Evolutionary conservation across 1,140 invertebrate species (phyloP), one percentile per base, ranked within the genome.

Genomic region (Euura saliciscinereae): DNA sequence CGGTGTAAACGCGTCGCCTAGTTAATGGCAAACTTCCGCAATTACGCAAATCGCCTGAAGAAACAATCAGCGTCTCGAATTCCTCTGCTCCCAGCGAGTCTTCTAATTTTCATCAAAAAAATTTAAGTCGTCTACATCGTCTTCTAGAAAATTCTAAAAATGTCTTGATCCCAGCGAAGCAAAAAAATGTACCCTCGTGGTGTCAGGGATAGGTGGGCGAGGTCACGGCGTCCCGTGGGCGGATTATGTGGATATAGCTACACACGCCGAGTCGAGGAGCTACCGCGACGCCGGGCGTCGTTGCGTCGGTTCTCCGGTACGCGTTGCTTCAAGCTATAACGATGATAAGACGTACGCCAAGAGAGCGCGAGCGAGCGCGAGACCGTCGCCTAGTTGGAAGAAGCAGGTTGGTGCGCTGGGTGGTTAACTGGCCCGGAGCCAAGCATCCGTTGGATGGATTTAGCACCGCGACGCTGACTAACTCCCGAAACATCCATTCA

Each of bases 401-500:
- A 78, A 84, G 84, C 85, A 87, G 85, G 85, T 87, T 87, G 85
- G 85, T 85, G 85, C 85, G 85, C 85, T 85, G 82, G 83, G 86
- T 87, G 86, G 85, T 87, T 80, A 83, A 79, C 81, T 87, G 86
- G 86, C 83, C n/a, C 69, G 71, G 73, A 64, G 84, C 86, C 86
- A 86, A 81, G 73, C 83, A 76, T 80, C 77, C 77, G 84, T 83
- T 81, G 82, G 84, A 87, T 81, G 82, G 84, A 87, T 87, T 87
- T 87, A 87, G 86, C 82, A 83, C 75, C 84, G 83, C 79, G 81
- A 81, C 79, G 85, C 85, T 87, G 86, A 87, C 86, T 87, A 87
- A 87, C 84, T 82, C 82, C 82, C 81, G 83, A 84, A 82, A 83
- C 84, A 87, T 87, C 86, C 86, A 87, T 87, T 87, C 85, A 87